Conservation (phyloP, 2,888 invertebrate genomes). For the Ephialtes manifestator region DNA sequence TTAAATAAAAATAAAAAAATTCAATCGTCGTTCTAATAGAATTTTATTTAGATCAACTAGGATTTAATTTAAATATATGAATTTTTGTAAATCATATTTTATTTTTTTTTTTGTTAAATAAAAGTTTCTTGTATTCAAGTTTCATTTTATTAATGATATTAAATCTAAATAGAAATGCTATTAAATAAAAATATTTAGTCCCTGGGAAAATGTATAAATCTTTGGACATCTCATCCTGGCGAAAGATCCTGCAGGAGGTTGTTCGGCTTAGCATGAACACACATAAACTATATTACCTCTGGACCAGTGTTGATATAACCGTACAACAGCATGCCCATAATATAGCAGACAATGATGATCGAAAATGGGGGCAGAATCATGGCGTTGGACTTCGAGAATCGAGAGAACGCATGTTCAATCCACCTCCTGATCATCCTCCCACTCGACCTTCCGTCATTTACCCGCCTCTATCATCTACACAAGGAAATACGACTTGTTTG, state of each 20-base stretch:
- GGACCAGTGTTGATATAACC: conserved; percentile 11
- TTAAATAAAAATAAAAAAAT: too few relatives aligned
- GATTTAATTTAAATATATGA: too few relatives aligned
- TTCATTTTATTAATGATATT: too few relatives aligned
- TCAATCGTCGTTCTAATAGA: too few relatives aligned
- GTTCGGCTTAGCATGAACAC: conserved; percentile 7
- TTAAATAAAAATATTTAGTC: too few relatives aligned
- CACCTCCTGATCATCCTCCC: conserved; percentile 8
- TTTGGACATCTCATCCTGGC: not conserved
- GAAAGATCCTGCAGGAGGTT: not conserved
- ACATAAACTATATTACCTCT: not conserved
- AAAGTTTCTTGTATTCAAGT: too few relatives aligned
- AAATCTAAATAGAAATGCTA: too few relatives aligned
- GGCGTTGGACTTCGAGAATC: conserved; percentile 19
- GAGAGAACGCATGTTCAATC: conserved; percentile 9
- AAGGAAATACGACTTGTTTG: not conserved
- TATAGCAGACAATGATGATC: conserved; percentile 21
- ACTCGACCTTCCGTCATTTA: conserved; percentile 7
- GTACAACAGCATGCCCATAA: not conserved
- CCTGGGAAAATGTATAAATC: not conserved
- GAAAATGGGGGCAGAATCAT: conserved; percentile 35
- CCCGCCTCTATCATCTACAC: not conserved
- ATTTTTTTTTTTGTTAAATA: too few relatives aligned
- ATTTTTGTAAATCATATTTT: too few relatives aligned
- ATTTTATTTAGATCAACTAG: too few relatives aligned